Evolutionary conservation across 1,140 invertebrate genomes (phyloP), one percentile per base, ranked within the genome.

Genomic region (Formica exsecta): DNA sequence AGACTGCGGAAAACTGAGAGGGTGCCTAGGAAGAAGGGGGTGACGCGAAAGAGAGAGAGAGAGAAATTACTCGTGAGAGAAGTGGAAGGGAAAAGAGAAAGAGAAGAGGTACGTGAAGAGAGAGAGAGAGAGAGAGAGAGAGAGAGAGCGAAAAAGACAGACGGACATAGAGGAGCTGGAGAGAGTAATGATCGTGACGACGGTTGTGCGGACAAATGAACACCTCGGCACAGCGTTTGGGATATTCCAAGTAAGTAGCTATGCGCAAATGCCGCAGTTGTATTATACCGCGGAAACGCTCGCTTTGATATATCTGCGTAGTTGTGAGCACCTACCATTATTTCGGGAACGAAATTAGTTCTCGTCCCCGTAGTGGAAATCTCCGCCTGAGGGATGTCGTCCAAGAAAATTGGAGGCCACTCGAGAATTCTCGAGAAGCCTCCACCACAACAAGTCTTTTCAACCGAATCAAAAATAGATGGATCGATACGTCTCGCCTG

Each of bases 241-340:
- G 90, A 93, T 94, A 94, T 93, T 94, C 93, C 94, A 94, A 94
- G 94, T 94, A 93, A 94, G 94, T 94, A 91, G 70, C 87, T 19
- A n/a, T 61, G 79, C 79, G 68, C 68, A 83, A 83, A 83, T 29
- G 54, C 38, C 38, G n/a, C 32, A 36, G 41, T 62, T 74, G 79
- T 32, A 83, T 83, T 74, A 44, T 61, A 8, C 32, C 25, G 54
- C 79, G 54, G 68, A 83, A 83, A 74, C 8, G 68, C 16, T 83
- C 38, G 54, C 68, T 36, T 61, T 81, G 44, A 61, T 74, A 74
- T 62, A 62, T 83, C 29, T 9, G 19, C 19, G n/a, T 81, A 81
- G 66, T 70, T 44, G 61, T 19, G 61, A 83, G 68, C 29, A 13
- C 16, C 19, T 3, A 48, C 19, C 4, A 48, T 48, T 48, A 83